Evolutionary conservation across 1,140 invertebrate genomes (phyloP).

Genomic region (Drosophila takahashii): DNA sequence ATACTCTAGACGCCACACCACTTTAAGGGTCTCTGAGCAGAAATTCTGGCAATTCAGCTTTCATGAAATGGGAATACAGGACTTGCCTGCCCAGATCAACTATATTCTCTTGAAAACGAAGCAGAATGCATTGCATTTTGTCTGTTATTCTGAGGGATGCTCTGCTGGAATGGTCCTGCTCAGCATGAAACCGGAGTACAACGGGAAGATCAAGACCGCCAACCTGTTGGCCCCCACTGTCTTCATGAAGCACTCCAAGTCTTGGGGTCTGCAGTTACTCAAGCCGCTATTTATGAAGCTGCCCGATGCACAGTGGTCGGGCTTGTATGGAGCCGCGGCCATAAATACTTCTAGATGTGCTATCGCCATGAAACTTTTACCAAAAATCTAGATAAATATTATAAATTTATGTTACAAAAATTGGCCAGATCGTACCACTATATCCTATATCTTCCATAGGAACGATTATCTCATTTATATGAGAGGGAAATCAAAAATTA

Average conservation of each 20-base stretch:
- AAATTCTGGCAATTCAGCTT: background rate
- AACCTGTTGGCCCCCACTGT: background rate
- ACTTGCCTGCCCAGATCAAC: background rate
- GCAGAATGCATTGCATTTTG: background rate
- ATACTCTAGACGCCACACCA: constrained; percentile 65
- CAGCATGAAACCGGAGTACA: constrained; percentile 1
- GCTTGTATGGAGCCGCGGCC: too few species aligned
- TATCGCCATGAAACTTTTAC: too few species aligned
- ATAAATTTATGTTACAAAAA: too few species aligned
- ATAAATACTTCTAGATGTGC: too few species aligned
- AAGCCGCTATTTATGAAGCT: background rate
- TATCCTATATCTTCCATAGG: too few species aligned
- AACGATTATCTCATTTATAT: too few species aligned
- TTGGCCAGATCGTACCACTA: too few species aligned
- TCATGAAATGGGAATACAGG: constrained; percentile 1
- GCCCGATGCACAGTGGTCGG: too few species aligned
- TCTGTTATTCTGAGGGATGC: background rate
- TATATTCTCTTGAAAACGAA: background rate
- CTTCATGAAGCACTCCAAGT: background rate
- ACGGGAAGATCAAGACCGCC: background rate
- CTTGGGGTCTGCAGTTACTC: background rate
- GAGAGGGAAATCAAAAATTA: too few species aligned
- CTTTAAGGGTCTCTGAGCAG: background rate
- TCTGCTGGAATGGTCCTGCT: background rate
- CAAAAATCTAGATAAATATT: too few species aligned